Evolutionary conservation across 1,140 invertebrate genomes (phyloP).

Genomic region (Danaus melanippus): DNA sequence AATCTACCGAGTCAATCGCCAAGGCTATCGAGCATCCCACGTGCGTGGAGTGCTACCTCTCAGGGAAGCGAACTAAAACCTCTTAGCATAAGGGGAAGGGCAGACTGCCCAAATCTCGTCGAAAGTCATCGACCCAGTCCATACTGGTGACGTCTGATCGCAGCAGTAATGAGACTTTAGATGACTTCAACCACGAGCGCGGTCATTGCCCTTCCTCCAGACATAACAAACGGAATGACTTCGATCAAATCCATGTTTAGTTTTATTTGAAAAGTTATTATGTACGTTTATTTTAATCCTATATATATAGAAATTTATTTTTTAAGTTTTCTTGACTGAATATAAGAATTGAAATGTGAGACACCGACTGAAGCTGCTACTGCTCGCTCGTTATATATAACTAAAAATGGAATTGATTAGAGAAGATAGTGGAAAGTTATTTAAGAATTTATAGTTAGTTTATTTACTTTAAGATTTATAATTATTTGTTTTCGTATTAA

Average conservation of each 20-base stretch:
- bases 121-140: constrained; percentile 50
- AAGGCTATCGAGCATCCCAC: constrained; percentile 76
- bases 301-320: constrained; percentile 19
- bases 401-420: constrained; percentile 39
- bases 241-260: constrained; percentile 66
- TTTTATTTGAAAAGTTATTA: constrained; percentile 5
- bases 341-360: constrained; percentile 1
- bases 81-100: constrained; percentile 75
- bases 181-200: constrained; percentile 42
- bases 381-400: constrained; percentile 15
- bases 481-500: constrained; percentile 20
- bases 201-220: constrained; percentile 36
- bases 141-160: constrained; percentile 59
- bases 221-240: constrained; percentile 38
- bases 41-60: constrained; percentile 77
- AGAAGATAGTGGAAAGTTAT: constrained; percentile 18
- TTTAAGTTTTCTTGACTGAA: constrained; percentile 16
- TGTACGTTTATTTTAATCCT: constrained; percentile 8
- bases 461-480: constrained; percentile 17
- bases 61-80: constrained; percentile 72
- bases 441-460: constrained; percentile 25
- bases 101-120: constrained; percentile 68
- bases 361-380: constrained; percentile 8
- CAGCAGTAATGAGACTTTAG: constrained; percentile 65
- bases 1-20: constrained; percentile 68